These are phyloP conservation scores for Lipotes vexillifer DNA, from an alignment of 2,113 vertebrate genomes.

Conservation along the genomic window DNA sequence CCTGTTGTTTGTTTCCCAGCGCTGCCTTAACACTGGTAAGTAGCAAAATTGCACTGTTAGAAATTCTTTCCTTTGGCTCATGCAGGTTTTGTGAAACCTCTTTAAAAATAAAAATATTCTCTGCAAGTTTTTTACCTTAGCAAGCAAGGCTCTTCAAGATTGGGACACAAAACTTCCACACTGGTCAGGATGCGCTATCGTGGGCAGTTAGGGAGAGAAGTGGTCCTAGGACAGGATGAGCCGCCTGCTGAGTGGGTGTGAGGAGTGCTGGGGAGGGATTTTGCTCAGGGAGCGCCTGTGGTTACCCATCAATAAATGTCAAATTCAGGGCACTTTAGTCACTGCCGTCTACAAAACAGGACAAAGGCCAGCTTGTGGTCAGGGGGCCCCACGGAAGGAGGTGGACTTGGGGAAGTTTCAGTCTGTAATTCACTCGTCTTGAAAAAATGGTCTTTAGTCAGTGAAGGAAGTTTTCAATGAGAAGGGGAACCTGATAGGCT, in stretches of 20 bases:
- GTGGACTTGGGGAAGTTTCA: not conserved
- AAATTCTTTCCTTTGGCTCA: not conserved
- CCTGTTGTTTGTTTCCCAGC: not conserved
- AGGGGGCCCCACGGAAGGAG: not conserved
- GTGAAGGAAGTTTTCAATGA: not conserved
- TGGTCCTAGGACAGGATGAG: not conserved
- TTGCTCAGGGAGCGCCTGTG: not conserved
- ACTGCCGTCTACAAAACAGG: not conserved
- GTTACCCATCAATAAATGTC: not conserved
- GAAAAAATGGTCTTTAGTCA: not conserved
- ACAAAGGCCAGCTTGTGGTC: conserved; percentile 40
- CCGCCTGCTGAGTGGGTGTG: rapidly evolving
- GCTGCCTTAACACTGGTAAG: not conserved
- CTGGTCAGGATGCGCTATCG: not conserved
- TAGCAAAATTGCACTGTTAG: not conserved
- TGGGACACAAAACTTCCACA: not conserved
- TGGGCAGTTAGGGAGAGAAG: not conserved
- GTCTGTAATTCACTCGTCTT: not conserved
- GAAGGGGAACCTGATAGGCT: not conserved
- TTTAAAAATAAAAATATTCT: not conserved
- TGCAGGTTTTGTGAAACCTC: not conserved
- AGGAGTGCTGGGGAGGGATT: not conserved
- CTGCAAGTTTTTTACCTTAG: not conserved
- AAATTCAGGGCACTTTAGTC: conserved; percentile 28
- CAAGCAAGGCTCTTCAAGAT: not conserved